phyloP scores from a whole-genome alignment of 1,140 invertebrate genomes.

The Anastrepha obliqua region DNA sequence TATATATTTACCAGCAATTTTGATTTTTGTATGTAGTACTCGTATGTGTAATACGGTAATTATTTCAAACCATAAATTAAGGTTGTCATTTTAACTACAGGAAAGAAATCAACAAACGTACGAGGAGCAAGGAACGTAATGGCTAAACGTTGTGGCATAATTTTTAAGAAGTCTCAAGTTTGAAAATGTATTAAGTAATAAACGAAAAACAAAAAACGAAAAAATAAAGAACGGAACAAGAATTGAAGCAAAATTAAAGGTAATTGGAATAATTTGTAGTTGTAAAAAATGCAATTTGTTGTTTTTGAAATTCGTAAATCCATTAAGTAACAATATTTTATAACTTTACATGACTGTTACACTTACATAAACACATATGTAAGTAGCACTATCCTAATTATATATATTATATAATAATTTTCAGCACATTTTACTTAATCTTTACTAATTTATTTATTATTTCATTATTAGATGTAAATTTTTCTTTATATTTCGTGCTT shows the following conservation, averaged over 20 bases:
- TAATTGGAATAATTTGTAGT: neutral
- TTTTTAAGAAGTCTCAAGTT: too few relatives aligned
- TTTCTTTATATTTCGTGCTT: neutral
- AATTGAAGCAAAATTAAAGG: neutral
- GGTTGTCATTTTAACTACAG: neutral
- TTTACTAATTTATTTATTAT: neutral
- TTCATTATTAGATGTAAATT: neutral
- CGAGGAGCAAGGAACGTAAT: neutral
- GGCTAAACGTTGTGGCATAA: neutral
- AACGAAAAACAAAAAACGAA: neutral
- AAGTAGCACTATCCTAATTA: neutral
- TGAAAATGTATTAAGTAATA: too few relatives aligned
- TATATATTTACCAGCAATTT: slow-evolving; percentile 38
- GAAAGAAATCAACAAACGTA: neutral
- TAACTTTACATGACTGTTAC: slow-evolving; percentile 21
- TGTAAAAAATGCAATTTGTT: slow-evolving; percentile 31
- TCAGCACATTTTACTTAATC: slow-evolving; percentile 25
- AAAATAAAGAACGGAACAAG: neutral
- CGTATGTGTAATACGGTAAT: too few relatives aligned
- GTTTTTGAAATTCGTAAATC: neutral
- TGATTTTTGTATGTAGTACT: slow-evolving; percentile 9
- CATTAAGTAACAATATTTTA: slow-evolving; percentile 28
- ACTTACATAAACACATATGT: neutral
- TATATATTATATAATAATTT: slow-evolving; percentile 46
- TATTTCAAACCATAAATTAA: too few relatives aligned